phyloP scores from a whole-genome alignment of 1,140 invertebrate genomes.

The Scylla paramamosain region DNA sequence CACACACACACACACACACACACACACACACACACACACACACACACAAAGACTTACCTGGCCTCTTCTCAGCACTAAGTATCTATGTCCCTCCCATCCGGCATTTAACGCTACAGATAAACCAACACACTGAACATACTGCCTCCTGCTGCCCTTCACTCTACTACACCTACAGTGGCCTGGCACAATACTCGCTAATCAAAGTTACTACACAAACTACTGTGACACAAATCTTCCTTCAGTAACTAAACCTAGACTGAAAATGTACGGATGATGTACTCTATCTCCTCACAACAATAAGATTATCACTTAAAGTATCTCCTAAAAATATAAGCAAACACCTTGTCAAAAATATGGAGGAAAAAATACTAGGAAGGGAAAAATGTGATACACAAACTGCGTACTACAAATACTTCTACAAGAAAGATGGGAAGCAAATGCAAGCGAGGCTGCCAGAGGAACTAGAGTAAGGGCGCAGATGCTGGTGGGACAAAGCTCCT shows the following conservation, averaged over 20 bases:
- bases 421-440: background rate
- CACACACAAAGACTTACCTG: background rate
- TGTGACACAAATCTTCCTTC: too few relatives aligned
- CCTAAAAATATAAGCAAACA: background rate
- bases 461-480: background rate
- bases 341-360: background rate
- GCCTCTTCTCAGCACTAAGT: too few relatives aligned
- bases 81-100: too few relatives aligned
- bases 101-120: background rate
- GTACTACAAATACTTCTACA: background rate
- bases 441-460: background rate
- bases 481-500: background rate
- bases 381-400: background rate
- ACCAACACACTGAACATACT: background rate
- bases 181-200: too few relatives aligned
- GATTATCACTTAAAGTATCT: too few relatives aligned
- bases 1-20: slow-evolving; percentile 20
- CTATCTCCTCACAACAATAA: too few relatives aligned
- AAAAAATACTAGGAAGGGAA: background rate
- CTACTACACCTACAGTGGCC: too few relatives aligned
- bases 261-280: too few relatives aligned
- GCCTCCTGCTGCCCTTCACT: too few relatives aligned
- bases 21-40: slow-evolving; percentile 12
- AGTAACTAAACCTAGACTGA: too few relatives aligned
- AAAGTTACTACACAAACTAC: too few relatives aligned